Base-by-base conservation (phyloP, 2,888 invertebrate species). In the Phanerotoma sp. region DNA sequence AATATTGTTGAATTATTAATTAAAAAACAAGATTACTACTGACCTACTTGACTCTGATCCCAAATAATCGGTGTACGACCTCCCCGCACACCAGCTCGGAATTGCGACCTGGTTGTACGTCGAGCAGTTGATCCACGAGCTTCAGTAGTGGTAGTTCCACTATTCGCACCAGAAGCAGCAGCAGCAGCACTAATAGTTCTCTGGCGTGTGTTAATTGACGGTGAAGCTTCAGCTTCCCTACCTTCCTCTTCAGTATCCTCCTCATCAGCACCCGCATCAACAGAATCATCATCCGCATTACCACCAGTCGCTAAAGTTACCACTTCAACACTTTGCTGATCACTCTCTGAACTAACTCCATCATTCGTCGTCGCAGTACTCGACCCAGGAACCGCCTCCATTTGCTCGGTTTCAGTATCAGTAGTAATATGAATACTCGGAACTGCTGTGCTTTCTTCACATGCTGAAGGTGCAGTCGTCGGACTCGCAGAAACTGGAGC, bases 141-240 rank as follows among this genome's bases (percentile, higher is more conserved):
- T 2, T 60, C 63, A 10, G 61, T 51, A 3, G 59, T 60, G 13
- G 63, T 66, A 2, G 67, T 58, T 41, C 66, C 44, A 15, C 70
- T 54, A 67, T 65, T 52, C 52, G 66, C 47, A 55, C 67, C 64
- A 66, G 73, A 35, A 69, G 75, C 56, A 64, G 63, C 77, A 62
- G 63, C 75, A 52, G 54, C 65, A 13, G 78, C 78, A 28, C 79
- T 78, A 1, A 66, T 57, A 0, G 69, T 60, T 37, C 71, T 69
- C 38, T 75, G 74, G 1, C 84, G 77, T 4, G 83, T 83, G 60
- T 83, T 84, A 44, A 82, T 82, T 16, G 84, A 84, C 3, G 83
- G 84, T 1, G 81, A 80, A n/a, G 91, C 91, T 75, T 91, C 91
- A 2, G 91, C 91, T 78, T 91, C 91, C 47, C 91, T 85, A 3